Percentiles rank a stretch among this genome's conserved stretches.
These are phyloP conservation scores for Ceratina australensis DNA, from an alignment of 1,140 invertebrate genomes.

Conservation along the genomic window DNA sequence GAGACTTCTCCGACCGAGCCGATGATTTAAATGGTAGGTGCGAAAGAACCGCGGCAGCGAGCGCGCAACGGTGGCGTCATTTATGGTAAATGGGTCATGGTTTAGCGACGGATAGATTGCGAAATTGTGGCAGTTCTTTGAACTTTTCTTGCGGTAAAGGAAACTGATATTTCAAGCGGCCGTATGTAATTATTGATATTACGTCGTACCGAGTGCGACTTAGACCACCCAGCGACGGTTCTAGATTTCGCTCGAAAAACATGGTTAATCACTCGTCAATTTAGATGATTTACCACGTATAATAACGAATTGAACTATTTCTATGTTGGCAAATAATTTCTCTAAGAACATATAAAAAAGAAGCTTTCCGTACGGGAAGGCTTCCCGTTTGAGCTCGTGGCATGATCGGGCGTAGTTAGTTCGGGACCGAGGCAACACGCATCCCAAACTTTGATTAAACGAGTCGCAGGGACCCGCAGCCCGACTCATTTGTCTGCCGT, in stretches of 20 bases:
- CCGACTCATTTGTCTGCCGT: constrained; percentile 75
- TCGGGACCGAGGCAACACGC: constrained; percentile 69
- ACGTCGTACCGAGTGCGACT: constrained; percentile 35
- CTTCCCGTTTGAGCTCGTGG: constrained; percentile 63
- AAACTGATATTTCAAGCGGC: constrained; percentile 47
- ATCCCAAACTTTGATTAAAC: constrained; percentile 77
- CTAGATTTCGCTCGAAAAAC: constrained; percentile 28
- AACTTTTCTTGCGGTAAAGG: constrained; percentile 51
- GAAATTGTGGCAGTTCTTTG: constrained; percentile 51
- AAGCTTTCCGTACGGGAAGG: constrained; percentile 14
- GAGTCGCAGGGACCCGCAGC: constrained; percentile 72
- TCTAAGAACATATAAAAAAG: not conserved
- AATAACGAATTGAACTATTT: not conserved
- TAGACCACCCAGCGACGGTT: not conserved
- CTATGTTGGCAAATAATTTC: not conserved
- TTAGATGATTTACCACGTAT: no score
- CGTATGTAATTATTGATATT: constrained; percentile 50
- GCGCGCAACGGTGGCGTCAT: constrained; percentile 24
- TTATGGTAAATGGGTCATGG: constrained; percentile 50
- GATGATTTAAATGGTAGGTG: constrained; percentile 28
- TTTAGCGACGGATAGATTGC: constrained; percentile 47
- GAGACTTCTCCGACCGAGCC: not conserved
- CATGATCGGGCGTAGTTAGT: constrained; percentile 76
- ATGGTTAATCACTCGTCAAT: no score
- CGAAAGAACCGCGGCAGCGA: constrained; percentile 19